Evolutionary conservation across 2,797 vertebrate genomes (phyloP).

Genomic region (Percopsis omiscomaycus): DNA sequence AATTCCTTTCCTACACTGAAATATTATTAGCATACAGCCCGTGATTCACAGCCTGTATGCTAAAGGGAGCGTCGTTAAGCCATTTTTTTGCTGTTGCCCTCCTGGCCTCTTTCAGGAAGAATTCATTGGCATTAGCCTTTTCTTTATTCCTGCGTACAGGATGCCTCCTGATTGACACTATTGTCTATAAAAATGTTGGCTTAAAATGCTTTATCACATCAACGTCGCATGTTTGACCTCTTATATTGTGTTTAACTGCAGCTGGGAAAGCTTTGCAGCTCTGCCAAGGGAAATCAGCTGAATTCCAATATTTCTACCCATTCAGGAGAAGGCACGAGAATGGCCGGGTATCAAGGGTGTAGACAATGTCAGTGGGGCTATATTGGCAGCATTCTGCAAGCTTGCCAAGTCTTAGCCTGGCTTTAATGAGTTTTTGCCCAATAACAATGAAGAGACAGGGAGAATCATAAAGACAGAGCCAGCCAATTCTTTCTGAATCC

Average conservation of each 20-base stretch:
- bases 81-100: constrained; percentile 15
- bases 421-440: constrained; percentile 71
- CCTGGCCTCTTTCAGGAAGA: constrained; percentile 17
- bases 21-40: constrained; percentile 39
- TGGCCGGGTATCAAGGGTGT: constrained; percentile 59
- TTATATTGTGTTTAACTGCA: constrained; percentile 53
- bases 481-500: constrained; percentile 58
- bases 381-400: constrained; percentile 60
- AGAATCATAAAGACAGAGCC: constrained; percentile 54
- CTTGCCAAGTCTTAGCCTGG: constrained; percentile 59
- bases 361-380: constrained; percentile 66
- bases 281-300: constrained; percentile 56
- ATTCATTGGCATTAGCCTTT: constrained; percentile 35
- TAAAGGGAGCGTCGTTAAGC: constrained; percentile 22
- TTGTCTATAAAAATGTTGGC: constrained; percentile 50
- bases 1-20: constrained; percentile 38
- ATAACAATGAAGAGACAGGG: constrained; percentile 66
- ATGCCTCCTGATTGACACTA: constrained; percentile 48
- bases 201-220: constrained; percentile 56
- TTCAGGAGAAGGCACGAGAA: constrained; percentile 42
- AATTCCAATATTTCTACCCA: constrained; percentile 62
- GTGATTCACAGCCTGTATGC: constrained; percentile 10
- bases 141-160: constrained; percentile 35
- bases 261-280: constrained; percentile 38
- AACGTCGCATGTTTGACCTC: constrained; percentile 52